Conservation (phyloP, 92 coral and sea anemone genomes). For the Anthopleura xanthogrammica region DNA sequence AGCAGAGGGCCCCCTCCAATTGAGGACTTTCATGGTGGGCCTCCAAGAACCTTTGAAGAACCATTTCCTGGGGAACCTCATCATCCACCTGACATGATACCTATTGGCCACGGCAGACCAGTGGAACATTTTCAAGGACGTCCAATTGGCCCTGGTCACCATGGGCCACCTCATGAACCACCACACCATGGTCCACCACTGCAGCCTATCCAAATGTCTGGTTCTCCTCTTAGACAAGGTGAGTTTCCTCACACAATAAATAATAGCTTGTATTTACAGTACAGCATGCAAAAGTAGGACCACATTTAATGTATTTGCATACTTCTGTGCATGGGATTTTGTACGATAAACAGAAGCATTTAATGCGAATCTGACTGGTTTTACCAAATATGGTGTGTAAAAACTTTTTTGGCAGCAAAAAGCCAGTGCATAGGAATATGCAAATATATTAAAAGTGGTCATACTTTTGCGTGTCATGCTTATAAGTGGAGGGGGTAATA, state of each 20-base stretch:
- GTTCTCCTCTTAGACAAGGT: conserved; percentile 35
- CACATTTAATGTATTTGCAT: too few species aligned
- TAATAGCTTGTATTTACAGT: not conserved
- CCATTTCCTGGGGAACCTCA: conserved; percentile 14
- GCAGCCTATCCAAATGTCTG: conserved; percentile 6
- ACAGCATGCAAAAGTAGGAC: too few species aligned
- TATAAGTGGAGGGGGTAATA: too few species aligned
- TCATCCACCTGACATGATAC: conserved; percentile 12
- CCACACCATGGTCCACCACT: conserved; percentile 12
- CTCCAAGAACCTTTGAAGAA: conserved; percentile 36
- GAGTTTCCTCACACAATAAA: not conserved
- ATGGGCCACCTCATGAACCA: conserved; percentile 34
- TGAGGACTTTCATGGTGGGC: conserved; percentile 45
- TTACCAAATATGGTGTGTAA: too few species aligned
- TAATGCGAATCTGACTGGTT: too few species aligned
- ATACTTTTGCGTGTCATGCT: too few species aligned
- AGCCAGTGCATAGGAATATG: too few species aligned
- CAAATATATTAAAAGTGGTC: too few species aligned
- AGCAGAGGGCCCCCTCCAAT: conserved; percentile 43
- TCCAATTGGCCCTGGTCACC: conserved; percentile 44
- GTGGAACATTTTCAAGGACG: conserved; percentile 48
- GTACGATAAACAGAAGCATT: too few species aligned
- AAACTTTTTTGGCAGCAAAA: too few species aligned
- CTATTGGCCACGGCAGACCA: conserved; percentile 46
- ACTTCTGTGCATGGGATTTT: too few species aligned